Base-by-base conservation (phyloP, 2,888 invertebrate genomes). In the Chalcis sispes region DNA sequence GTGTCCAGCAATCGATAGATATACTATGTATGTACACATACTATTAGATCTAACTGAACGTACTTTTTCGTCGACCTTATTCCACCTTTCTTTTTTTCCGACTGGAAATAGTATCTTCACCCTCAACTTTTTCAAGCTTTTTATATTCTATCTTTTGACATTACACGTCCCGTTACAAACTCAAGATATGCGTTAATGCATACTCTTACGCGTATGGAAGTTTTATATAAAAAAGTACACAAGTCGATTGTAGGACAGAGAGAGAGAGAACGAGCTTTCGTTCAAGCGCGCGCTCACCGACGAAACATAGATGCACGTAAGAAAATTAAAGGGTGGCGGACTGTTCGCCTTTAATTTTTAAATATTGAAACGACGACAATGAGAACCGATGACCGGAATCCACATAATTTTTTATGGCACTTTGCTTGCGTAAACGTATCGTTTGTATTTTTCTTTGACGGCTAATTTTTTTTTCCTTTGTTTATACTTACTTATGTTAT, bases 281-380 rank as follows among this genome's bases (percentile, higher is more conserved):
- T 36, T 42, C n/a, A n/a, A 23, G 25, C 36, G 15, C 18, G 25
- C n/a, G 42, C 18, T 56, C 40, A 18, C 46, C n/a, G 29, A 25
- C 23, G 23, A 5, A 25, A n/a, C 29, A 20, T 23, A n/a, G 29
- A 18, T 56, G 62, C 48, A 36, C 50, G 59, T 70, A 71, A 62
- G 61, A 54, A 61, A 71, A 61, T 71, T 61, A 54, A 52, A 8
- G 71, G 71, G 50, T 61, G 50, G 13, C n/a, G 27, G 7, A 36
- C 25, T 42, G 27, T n/a, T 15, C 10, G 48, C 32, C 52, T 61
- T 62, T 62, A 71, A 71, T 62, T 62, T 42, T 62, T n/a, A 62
- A 71, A n/a, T n/a, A n/a, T n/a, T n/a, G n/a, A n/a, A n/a, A n/a
- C 32, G 18, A 23, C 48, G 40, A 7, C 1, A 8, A 4, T 18